A percentile compares a stretch with the other conserved stretches of the same genome.
These are phyloP conservation scores for Ptyas mucosa DNA, from an alignment of 2,113 vertebrate genomes.

Conservation along the genomic window DNA sequence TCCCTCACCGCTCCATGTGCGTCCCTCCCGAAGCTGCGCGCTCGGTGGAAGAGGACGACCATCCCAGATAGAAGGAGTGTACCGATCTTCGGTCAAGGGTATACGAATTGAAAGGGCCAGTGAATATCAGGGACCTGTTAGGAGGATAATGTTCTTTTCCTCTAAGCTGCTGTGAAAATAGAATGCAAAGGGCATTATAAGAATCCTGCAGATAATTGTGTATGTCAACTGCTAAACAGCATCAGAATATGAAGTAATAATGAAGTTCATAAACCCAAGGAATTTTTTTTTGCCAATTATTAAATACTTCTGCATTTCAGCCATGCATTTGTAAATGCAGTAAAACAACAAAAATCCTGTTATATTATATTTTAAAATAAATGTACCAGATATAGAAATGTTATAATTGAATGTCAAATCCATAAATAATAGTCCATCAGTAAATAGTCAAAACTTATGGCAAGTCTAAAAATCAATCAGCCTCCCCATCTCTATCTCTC, in stretches of 20 bases:
- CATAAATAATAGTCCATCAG: too few relatives aligned
- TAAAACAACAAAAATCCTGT: not conserved
- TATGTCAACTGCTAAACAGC: not conserved
- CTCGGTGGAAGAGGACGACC: too few relatives aligned
- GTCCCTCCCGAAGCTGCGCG: too few relatives aligned
- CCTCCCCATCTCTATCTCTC: not conserved
- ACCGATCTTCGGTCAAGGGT: too few relatives aligned
- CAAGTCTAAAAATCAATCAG: not conserved
- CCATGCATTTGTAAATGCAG: not conserved
- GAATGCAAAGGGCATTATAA: not conserved
- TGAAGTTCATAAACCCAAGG: not conserved
- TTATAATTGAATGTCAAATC: not conserved
- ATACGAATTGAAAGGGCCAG: not conserved
- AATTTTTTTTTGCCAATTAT: not conserved
- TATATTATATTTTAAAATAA: not conserved
- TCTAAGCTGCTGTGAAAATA: not conserved
- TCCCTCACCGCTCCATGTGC: too few relatives aligned
- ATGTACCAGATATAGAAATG: not conserved
- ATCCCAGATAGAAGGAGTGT: too few relatives aligned
- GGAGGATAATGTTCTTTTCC: not conserved
- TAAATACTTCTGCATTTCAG: not conserved
- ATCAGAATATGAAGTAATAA: not conserved
- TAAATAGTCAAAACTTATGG: not conserved
- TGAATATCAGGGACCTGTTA: not conserved
- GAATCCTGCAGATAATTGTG: not conserved